phyloP scores from a whole-genome alignment of 2,113 vertebrate species.

The Podocnemis expansa region DNA sequence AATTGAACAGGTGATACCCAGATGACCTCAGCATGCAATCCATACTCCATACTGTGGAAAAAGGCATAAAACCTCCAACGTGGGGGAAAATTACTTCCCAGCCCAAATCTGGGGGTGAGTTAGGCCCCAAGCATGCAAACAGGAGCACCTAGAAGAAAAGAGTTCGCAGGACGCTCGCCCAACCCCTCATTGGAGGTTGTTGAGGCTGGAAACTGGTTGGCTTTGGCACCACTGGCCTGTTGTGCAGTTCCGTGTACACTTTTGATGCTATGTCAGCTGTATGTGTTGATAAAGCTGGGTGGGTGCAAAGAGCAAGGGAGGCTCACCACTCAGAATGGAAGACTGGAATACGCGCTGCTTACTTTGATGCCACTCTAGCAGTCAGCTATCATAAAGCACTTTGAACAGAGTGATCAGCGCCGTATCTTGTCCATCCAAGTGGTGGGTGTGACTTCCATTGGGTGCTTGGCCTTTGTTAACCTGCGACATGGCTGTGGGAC shows the following conservation, averaged over 20 bases:
- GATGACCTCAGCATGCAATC: neutral
- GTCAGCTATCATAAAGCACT: constrained; percentile 45
- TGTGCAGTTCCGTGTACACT: constrained; percentile 27
- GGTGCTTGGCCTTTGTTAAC: constrained; percentile 1
- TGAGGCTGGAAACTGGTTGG: neutral
- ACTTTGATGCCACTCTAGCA: constrained; percentile 29
- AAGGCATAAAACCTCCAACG: neutral
- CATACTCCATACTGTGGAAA: neutral
- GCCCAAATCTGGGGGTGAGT: neutral
- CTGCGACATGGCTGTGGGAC: neutral
- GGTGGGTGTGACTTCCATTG: neutral
- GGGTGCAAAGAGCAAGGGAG: constrained; percentile 56
- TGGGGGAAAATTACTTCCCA: neutral
- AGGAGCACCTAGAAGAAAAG: neutral
- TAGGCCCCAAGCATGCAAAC: neutral
- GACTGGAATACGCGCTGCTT: neutral
- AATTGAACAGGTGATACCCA: neutral
- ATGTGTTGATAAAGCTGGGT: neutral
- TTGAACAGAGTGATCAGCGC: neutral
- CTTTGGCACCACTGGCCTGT: neutral
- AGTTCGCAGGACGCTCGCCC: neutral
- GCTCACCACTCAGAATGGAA: neutral
- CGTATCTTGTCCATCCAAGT: constrained; percentile 12
- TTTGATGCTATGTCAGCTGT: constrained; percentile 5
- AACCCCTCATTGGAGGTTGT: neutral